A percentile compares a stretch with the other conserved stretches of the same genome.
phyloP scores from a whole-genome alignment of 2,113 vertebrate species.

The Cryptomyrus ogoouensis region DNA sequence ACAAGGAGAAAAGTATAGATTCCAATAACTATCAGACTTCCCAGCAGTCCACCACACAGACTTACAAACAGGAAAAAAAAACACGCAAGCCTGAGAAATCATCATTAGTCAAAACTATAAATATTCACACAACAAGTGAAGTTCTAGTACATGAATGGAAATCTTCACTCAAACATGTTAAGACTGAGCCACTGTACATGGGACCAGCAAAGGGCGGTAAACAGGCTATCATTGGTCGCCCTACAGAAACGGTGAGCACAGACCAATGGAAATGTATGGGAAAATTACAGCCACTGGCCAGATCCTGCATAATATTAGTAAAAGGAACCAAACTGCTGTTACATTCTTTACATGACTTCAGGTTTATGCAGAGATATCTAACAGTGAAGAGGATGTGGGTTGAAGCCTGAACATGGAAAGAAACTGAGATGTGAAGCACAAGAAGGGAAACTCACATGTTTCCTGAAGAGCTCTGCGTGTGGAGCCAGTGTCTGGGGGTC shows the following conservation, averaged over 20 bases:
- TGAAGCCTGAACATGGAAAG: neutral
- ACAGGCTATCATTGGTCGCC: neutral
- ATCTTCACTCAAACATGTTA: neutral
- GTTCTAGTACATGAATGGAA: neutral
- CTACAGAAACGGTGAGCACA: neutral
- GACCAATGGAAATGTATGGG: neutral
- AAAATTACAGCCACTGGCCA: neutral
- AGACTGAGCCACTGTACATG: neutral
- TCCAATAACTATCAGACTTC: neutral
- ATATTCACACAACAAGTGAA: neutral
- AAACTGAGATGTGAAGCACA: neutral
- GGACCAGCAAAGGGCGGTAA: neutral
- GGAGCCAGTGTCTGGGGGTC: constrained; percentile 80
- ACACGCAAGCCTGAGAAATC: neutral
- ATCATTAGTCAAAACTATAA: neutral
- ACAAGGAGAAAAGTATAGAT: neutral
- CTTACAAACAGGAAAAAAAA: neutral
- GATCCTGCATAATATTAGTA: neutral
- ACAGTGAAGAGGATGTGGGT: neutral
- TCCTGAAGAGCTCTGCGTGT: constrained; percentile 87
- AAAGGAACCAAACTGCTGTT: neutral
- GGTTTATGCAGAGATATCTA: neutral
- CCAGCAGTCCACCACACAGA: neutral
- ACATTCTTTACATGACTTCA: neutral
- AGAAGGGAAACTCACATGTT: constrained; percentile 70